phyloP scores from a whole-genome alignment of 2,113 vertebrate genomes.

The Plecturocebus donacophilus region DNA sequence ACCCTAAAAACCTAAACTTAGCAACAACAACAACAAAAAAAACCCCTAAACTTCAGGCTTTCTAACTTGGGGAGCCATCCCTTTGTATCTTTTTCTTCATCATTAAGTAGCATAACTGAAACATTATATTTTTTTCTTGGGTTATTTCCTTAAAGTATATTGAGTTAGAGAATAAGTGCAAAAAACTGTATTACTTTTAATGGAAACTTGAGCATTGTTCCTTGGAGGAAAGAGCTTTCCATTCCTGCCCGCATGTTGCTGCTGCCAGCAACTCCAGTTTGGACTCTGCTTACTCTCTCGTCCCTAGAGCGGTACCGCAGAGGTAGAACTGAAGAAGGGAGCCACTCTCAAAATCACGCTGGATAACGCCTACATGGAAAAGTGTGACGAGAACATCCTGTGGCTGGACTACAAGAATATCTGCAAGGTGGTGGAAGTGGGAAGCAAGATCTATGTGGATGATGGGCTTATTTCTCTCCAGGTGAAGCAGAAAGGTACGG shows the following conservation, averaged over 20 bases:
- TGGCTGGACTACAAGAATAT: slow-evolving; percentile 99
- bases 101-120: not conserved
- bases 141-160: not conserved
- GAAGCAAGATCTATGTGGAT: slow-evolving; percentile 93
- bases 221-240: not conserved
- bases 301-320: slow-evolving; percentile 94
- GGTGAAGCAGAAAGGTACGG: slow-evolving; percentile 93
- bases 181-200: not conserved
- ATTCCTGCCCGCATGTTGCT: not conserved
- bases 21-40: too few species aligned
- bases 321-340: slow-evolving; percentile 96
- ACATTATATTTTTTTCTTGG: not conserved
- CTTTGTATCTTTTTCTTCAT: not conserved
- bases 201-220: not conserved
- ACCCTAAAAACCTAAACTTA: not conserved
- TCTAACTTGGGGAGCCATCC: not conserved
- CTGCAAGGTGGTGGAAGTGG: slow-evolving; percentile 91
- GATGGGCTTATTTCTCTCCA: slow-evolving; percentile 96
- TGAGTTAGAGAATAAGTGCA: not conserved
- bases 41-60: not conserved
- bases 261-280: not conserved
- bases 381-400: slow-evolving; percentile 92
- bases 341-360: slow-evolving; percentile 92
- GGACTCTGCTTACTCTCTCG: accelerated
- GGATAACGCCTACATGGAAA: slow-evolving; percentile 92